Conservation (phyloP, 2,797 vertebrate species). For the Falco columbarius region DNA sequence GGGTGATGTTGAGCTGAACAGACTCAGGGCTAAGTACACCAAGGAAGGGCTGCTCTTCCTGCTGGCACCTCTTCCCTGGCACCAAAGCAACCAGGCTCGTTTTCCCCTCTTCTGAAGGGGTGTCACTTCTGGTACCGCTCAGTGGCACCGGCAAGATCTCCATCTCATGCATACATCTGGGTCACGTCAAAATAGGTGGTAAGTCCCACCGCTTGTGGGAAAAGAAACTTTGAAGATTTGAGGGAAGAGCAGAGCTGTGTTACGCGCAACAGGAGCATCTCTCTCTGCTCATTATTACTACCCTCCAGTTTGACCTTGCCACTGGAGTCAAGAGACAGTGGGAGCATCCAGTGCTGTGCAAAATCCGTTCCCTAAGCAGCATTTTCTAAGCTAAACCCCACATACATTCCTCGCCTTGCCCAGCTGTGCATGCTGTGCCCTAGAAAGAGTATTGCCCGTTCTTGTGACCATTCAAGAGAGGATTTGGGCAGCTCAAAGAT, state of each 20-base stretch:
- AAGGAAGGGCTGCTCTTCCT: neutral
- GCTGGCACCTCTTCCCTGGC: neutral
- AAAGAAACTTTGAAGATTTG: neutral
- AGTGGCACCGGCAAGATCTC: neutral
- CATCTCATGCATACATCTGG: neutral
- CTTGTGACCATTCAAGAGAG: neutral
- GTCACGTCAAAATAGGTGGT: neutral
- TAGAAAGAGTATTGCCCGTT: neutral
- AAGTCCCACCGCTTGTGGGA: neutral
- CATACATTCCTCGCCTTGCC: neutral
- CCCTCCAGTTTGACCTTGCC: neutral
- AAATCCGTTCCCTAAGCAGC: neutral
- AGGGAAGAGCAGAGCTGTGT: neutral
- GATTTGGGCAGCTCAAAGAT: slow-evolving; percentile 21
- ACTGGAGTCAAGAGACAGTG: neutral
- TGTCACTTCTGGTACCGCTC: neutral
- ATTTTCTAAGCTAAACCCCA: neutral
- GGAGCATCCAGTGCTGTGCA: neutral
- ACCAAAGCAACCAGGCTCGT: fast-evolving
- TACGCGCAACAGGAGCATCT: fast-evolving
- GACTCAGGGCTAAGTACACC: neutral
- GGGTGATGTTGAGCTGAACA: slow-evolving; percentile 67
- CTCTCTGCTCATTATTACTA: neutral
- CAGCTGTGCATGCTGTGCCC: neutral
- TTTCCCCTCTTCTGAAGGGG: neutral